Conservation (phyloP, 2,113 vertebrate genomes). For the Channa argus region DNA sequence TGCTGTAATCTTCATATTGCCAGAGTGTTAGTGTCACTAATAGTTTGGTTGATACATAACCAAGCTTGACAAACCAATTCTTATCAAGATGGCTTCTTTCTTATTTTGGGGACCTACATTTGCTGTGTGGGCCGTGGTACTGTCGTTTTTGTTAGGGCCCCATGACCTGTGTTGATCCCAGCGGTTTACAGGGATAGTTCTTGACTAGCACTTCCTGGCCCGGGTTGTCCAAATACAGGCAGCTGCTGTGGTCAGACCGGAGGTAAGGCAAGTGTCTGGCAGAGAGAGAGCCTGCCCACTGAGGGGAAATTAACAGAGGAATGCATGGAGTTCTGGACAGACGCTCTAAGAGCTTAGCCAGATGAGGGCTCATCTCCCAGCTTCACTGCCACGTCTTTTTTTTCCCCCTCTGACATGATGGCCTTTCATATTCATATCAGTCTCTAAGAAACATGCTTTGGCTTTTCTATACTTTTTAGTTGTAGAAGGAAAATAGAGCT, state of each 20-base stretch:
- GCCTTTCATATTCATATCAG: slow-evolving; percentile 75
- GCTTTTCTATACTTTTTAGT: slow-evolving; percentile 34
- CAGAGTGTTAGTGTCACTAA: too few species aligned
- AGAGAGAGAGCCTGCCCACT: slow-evolving; percentile 62
- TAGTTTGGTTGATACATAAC: not conserved
- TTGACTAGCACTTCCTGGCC: slow-evolving; percentile 60
- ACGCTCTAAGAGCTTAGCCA: slow-evolving; percentile 68
- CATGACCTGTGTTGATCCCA: slow-evolving; percentile 15
- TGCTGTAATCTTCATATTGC: not conserved
- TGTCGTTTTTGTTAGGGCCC: slow-evolving; percentile 6
- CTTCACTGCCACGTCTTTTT: slow-evolving; percentile 68
- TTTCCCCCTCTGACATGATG: slow-evolving; percentile 55
- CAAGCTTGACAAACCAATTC: not conserved
- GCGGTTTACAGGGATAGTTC: slow-evolving; percentile 41
- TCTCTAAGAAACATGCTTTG: slow-evolving; percentile 31
- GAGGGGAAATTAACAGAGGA: slow-evolving; percentile 76
- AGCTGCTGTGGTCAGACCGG: slow-evolving; percentile 61
- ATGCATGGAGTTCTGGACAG: slow-evolving; percentile 70
- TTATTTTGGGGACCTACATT: not conserved
- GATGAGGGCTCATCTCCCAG: slow-evolving; percentile 69
- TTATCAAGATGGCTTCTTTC: not conserved
- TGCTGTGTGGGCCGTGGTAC: not conserved
- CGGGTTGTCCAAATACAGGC: slow-evolving; percentile 57
- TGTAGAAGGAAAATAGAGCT: slow-evolving; percentile 61
- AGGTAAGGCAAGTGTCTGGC: slow-evolving; percentile 68